These are phyloP conservation scores for Scaptomyza montana DNA, from an alignment of 1,140 invertebrate genomes.

Conservation along the genomic window DNA sequence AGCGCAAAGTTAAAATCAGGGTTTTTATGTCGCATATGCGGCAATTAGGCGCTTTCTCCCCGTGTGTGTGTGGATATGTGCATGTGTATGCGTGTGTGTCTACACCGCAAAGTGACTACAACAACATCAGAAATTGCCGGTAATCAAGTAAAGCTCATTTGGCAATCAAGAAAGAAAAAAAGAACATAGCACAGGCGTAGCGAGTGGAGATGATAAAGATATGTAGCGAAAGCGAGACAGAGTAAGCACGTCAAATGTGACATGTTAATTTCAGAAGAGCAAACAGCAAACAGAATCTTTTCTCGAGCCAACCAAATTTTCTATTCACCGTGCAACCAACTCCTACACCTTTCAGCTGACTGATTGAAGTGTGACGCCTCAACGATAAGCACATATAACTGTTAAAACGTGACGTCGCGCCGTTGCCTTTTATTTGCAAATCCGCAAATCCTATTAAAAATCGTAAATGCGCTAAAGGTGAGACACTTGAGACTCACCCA, in stretches of 20 bases:
- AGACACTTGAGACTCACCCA: slow-evolving; percentile 55
- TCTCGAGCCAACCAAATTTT: neutral
- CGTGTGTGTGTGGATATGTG: slow-evolving; percentile 18
- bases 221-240: slow-evolving; percentile 22
- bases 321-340: too few species aligned
- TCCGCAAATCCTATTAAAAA: slow-evolving; percentile 63
- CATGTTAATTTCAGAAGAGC: slow-evolving; percentile 76
- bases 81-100: slow-evolving; percentile 19
- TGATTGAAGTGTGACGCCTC: slow-evolving; percentile 72
- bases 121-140: slow-evolving; percentile 69
- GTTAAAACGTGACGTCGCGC: slow-evolving; percentile 47
- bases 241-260: slow-evolving; percentile 65
- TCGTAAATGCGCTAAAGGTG: slow-evolving; percentile 69
- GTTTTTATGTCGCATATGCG: slow-evolving; percentile 67
- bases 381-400: slow-evolving; percentile 70
- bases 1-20: slow-evolving; percentile 21
- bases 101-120: slow-evolving; percentile 42
- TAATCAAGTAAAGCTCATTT: slow-evolving; percentile 82
- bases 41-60: slow-evolving; percentile 62
- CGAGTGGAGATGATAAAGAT: slow-evolving; percentile 61
- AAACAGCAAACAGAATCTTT: slow-evolving; percentile 53
- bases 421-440: slow-evolving; percentile 43
- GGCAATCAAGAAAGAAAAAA: slow-evolving; percentile 49
- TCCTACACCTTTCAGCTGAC: slow-evolving; percentile 10
- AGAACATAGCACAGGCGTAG: neutral